Evolutionary conservation across 2,113 vertebrate species (phyloP).

Genomic region (Athene cunicularia): DNA sequence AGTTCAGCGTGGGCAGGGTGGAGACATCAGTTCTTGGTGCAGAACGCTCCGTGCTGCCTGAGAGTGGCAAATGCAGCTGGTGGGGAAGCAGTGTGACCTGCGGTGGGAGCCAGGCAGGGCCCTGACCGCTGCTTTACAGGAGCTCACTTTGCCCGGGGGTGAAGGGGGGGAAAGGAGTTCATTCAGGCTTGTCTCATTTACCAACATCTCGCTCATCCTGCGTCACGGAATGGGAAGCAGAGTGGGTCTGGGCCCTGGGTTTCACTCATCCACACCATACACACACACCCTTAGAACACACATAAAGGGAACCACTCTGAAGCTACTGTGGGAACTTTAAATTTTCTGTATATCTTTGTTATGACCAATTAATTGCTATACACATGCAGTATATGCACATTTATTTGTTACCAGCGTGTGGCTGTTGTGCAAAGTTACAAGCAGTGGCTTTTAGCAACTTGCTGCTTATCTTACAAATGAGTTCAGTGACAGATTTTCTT

Average conservation of each 20-base stretch:
- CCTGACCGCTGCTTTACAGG: accelerated
- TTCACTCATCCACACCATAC: neutral
- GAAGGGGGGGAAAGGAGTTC: neutral
- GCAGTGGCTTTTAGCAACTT: neutral
- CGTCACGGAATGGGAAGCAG: neutral
- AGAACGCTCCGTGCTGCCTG: neutral
- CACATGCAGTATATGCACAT: neutral
- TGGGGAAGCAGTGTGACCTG: neutral
- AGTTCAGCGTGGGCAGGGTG: accelerated
- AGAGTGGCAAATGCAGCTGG: neutral
- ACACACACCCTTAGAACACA: too few species aligned
- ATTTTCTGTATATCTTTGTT: neutral
- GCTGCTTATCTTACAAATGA: neutral
- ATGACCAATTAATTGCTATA: neutral
- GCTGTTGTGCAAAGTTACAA: neutral
- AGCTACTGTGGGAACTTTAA: neutral
- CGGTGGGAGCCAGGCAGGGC: neutral
- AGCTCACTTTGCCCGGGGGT: neutral
- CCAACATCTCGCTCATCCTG: neutral
- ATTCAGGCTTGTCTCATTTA: accelerated
- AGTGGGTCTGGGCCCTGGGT: neutral
- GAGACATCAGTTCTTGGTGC: neutral
- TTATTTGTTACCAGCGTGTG: neutral
- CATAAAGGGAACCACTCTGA: neutral
- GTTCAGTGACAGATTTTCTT: neutral